These are phyloP conservation scores for Eulemur albifrons DNA, from an alignment of 2,797 vertebrate species.

Conservation along the genomic window DNA sequence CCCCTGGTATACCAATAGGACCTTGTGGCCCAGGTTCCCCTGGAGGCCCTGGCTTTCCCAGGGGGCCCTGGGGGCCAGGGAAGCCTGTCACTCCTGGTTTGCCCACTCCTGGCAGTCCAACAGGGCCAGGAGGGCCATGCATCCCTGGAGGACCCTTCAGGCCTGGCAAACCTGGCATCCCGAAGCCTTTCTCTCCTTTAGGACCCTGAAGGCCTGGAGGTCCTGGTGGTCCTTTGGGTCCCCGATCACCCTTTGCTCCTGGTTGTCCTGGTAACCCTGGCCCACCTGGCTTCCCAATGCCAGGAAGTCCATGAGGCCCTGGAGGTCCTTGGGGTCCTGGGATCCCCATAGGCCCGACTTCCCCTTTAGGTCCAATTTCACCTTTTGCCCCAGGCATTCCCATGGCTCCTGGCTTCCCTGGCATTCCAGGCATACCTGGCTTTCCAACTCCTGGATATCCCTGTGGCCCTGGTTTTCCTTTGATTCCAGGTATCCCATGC, in stretches of 20 bases:
- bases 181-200: constrained; percentile 93
- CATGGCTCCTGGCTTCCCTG: constrained; percentile 94
- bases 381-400: constrained; percentile 93
- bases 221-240: constrained; percentile 91
- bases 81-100: constrained; percentile 93
- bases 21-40: constrained; percentile 91
- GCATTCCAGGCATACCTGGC: constrained; percentile 95
- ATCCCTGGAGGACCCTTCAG: constrained; percentile 91
- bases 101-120: constrained; percentile 90
- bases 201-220: constrained; percentile 88
- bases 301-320: constrained; percentile 94
- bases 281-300: constrained; percentile 90
- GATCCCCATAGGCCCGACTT: constrained; percentile 91
- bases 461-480: constrained; percentile 93
- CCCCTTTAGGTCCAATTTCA: constrained; percentile 91
- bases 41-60: constrained; percentile 91
- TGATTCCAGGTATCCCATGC: constrained; percentile 91
- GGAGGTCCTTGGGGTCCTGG: constrained; percentile 92
- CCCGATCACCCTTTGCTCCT: constrained; percentile 92
- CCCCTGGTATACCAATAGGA: constrained; percentile 88
- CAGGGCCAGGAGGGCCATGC: constrained; percentile 90
- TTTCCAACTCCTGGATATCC: constrained; percentile 96
- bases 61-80: constrained; percentile 91
- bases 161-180: constrained; percentile 92
- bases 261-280: constrained; percentile 92